Conservation (phyloP, 2,888 invertebrate species). For the Macrosiphum euphorbiae region DNA sequence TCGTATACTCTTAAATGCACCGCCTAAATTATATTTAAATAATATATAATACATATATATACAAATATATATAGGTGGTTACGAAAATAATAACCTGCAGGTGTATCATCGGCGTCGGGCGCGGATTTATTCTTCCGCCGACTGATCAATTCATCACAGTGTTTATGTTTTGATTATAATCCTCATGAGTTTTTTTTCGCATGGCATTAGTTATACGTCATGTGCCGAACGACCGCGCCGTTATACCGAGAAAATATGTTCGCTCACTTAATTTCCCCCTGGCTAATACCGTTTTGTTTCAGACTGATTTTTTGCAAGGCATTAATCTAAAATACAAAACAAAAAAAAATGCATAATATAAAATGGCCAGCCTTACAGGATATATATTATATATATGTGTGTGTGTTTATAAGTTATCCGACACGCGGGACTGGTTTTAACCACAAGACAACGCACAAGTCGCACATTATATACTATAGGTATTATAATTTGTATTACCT, state of each 20-base stretch:
- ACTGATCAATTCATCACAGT: conserved; percentile 39
- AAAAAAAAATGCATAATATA: not conserved
- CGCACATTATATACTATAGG: not conserved
- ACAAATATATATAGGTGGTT: not conserved
- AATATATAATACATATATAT: not conserved
- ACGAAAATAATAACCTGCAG: not conserved
- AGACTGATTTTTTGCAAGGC: not conserved
- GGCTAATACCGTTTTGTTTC: conserved; percentile 48
- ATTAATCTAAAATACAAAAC: conserved; percentile 25
- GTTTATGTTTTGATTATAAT: not conserved
- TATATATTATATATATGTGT: not conserved
- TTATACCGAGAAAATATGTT: conserved; percentile 16
- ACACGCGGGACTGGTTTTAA: conserved; percentile 37
- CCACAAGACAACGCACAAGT: not conserved
- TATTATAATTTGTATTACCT: not conserved
- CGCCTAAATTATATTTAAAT: not conserved
- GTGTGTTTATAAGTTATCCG: not conserved
- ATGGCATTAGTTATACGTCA: not conserved
- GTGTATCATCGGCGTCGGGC: not conserved
- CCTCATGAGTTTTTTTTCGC: not conserved
- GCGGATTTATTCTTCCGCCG: not conserved
- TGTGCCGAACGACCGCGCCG: conserved; percentile 20
- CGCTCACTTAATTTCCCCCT: conserved; percentile 16
- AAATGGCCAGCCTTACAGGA: conserved; percentile 29
- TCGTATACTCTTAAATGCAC: not conserved